Percentiles rank a stretch among this genome's conserved stretches.
These are phyloP conservation scores for Trichoplax adhaerens DNA, from an alignment of 37 sponge, comb jelly and placozoan genomes.

Conservation along the genomic window DNA sequence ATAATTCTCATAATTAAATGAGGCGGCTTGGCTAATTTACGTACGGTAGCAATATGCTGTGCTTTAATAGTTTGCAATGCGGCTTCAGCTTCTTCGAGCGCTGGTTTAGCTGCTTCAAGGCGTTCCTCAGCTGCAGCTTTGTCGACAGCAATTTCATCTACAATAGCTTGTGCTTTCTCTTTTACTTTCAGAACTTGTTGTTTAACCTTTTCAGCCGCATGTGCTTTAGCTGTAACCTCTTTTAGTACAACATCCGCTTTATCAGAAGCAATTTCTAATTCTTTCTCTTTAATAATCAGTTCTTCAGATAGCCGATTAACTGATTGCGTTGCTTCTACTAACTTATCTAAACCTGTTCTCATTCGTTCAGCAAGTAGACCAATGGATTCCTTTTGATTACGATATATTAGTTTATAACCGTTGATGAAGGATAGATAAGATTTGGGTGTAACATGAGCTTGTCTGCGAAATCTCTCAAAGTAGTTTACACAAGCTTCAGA, in stretches of 20 bases:
- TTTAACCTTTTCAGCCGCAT: conserved; percentile 94
- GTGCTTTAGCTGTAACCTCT: conserved; percentile 89
- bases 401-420: conserved; percentile 92
- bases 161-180: conserved; percentile 94
- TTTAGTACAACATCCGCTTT: conserved; percentile 78
- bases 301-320: conserved; percentile 80
- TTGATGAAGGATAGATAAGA: conserved; percentile 95
- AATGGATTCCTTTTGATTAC: conserved; percentile 53
- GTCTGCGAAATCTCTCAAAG: conserved; percentile 75
- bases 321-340: conserved; percentile 84
- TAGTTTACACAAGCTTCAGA: conserved; percentile 82
- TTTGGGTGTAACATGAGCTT: conserved; percentile 97
- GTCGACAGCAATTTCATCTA: conserved; percentile 88
- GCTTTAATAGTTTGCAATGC: conserved; percentile 88
- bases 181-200: conserved; percentile 88
- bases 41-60: conserved; percentile 84
- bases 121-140: conserved; percentile 69
- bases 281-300: conserved; percentile 93
- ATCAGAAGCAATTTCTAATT: conserved; percentile 78
- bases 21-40: conserved; percentile 89
- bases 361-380: conserved; percentile 83
- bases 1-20: conserved; percentile 99
- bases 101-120: conserved; percentile 82
- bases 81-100: conserved; percentile 88
- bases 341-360: conserved; percentile 70